These are phyloP conservation scores for Helicoverpa assulta DNA, from an alignment of 2,888 invertebrate genomes.

Conservation along the genomic window DNA sequence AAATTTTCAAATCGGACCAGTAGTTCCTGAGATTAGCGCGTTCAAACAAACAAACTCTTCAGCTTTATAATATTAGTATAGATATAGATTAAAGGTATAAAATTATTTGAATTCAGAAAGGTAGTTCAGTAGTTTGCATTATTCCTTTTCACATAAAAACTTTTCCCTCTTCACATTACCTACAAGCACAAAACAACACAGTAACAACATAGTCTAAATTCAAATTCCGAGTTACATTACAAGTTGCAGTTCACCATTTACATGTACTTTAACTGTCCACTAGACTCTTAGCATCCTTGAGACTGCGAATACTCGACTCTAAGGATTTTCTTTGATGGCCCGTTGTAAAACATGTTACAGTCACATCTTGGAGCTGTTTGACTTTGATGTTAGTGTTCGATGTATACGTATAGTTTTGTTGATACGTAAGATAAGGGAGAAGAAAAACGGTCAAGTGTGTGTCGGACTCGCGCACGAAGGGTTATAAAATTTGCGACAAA, in stretches of 20 bases:
- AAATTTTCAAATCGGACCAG: too few species aligned
- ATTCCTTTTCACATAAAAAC: too few species aligned
- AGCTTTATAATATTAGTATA: too few species aligned
- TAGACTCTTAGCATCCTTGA: constrained; percentile 17
- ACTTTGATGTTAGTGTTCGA: neutral
- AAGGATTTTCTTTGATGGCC: constrained; percentile 15
- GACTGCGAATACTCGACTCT: constrained; percentile 6
- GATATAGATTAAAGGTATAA: too few species aligned
- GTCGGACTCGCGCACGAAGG: too few species aligned
- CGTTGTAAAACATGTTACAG: neutral
- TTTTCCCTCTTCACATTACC: too few species aligned
- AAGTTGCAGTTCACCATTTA: constrained; percentile 7
- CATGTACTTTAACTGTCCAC: constrained; percentile 10
- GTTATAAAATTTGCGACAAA: too few species aligned
- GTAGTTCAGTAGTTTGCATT: too few species aligned
- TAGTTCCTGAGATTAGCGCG: too few species aligned
- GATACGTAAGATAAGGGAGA: neutral
- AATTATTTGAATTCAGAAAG: too few species aligned
- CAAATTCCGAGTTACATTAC: neutral
- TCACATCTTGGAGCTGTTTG: neutral
- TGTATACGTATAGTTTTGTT: neutral
- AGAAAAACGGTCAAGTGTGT: neutral
- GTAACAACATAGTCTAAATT: neutral
- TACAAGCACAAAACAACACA: neutral
- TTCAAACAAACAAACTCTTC: too few species aligned